Evolutionary conservation across 2,113 vertebrate species (phyloP).

Genomic region (Indicator indicator): DNA sequence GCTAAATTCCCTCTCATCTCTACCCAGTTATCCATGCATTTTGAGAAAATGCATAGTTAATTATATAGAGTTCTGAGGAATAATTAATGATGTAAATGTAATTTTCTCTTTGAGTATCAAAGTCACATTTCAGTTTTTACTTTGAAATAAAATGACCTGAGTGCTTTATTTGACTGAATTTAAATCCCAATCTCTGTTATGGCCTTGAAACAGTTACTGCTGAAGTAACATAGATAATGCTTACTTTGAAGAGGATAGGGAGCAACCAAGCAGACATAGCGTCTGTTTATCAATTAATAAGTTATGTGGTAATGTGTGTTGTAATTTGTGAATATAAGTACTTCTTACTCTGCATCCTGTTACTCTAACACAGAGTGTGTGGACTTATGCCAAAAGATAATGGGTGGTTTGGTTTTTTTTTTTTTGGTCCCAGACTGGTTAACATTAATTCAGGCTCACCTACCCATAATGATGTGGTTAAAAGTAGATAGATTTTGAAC

Average conservation of each 20-base stretch:
- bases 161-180: not conserved
- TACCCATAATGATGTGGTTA: not conserved
- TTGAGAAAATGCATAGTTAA: not conserved
- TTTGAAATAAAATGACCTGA: not conserved
- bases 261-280: not conserved
- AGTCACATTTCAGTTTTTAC: not conserved
- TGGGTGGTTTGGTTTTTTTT: not conserved
- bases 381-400: not conserved
- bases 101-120: not conserved
- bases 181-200: not conserved
- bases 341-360: not conserved
- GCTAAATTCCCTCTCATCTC: not conserved
- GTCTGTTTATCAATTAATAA: not conserved
- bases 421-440: not conserved
- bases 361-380: not conserved
- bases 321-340: not conserved
- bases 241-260: not conserved
- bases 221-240: not conserved
- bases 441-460: not conserved
- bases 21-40: not conserved
- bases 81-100: not conserved
- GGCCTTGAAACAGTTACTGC: not conserved
- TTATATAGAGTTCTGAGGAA: not conserved
- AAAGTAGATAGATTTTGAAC: not conserved
- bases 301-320: not conserved